Evolutionary conservation across 2,888 invertebrate species (phyloP), one percentile per base, ranked within the genome.

Genomic region (Dynastes tityus): DNA sequence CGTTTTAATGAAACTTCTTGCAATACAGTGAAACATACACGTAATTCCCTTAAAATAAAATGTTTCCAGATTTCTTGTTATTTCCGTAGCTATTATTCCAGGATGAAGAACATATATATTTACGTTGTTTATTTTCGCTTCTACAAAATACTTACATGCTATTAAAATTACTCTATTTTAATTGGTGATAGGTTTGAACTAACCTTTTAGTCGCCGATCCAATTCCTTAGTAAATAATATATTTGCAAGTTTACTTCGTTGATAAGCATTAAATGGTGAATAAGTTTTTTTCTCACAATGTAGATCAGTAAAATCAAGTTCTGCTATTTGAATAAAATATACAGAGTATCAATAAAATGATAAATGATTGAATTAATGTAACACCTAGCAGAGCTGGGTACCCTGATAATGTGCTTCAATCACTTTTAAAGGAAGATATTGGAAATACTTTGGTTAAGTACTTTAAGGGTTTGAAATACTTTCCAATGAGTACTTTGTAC

Each of bases 181-280:
- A 32, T 32, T 4, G 32, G 5, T 32, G 32, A 32, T 32, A 32
- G 32, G 2, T 32, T 32, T 32, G 5, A 32, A 5, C 45, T 16
- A 73, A 71, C 64, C 87, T 82, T 84, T 79, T 22, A 88, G 78
- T 85, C 92, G 90, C 77, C 90, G 90, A 0, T 93, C 91, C 49
- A 96, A 88, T 86, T 94, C 94, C 82, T 89, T 91, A 0, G 94
- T 91, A 84, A 96, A 96, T 63, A 96, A 86, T 63, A 96, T 87
- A 86, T 96, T 96, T 0, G 95, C 95, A 75, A 95, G 87, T 90
- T 96, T 96, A 86, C 95, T 96, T 86, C 94, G 94, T 45, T 89
- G 88, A 85, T 96, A 96, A 0, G 95, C 95, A 75, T 90, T 90
- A 4, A 91, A 85, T 4, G 93, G 88, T 82, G 90, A 91, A 83